Conservation (phyloP, 2,888 invertebrate species). For the Leucophenga montana region DNA sequence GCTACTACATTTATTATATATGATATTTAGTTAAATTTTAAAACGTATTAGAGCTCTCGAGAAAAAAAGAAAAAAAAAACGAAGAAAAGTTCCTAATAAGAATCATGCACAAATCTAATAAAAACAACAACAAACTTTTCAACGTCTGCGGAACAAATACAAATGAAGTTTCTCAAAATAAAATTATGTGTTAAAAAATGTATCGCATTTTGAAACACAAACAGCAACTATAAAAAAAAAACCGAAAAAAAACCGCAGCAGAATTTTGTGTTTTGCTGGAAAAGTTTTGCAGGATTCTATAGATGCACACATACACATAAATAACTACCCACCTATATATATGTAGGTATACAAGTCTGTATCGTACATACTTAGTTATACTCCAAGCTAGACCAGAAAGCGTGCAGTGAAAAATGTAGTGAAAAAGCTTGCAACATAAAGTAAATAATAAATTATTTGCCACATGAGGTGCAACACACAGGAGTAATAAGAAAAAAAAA, state of each 20-base stretch:
- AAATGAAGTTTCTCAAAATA: conserved; percentile 31
- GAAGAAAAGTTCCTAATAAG: no score
- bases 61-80: neutral
- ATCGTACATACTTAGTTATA: neutral
- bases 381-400: neutral
- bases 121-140: conserved; percentile 20
- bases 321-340: no score
- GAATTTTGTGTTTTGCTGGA: neutral
- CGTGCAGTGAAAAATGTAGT: neutral
- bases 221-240: neutral
- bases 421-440: conserved; percentile 11
- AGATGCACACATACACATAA: no score
- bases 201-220: conserved; percentile 13
- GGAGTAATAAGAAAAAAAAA: neutral
- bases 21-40: no score
- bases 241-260: neutral
- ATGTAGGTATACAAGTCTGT: no score
- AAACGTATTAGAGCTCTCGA: no score
- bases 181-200: conserved; percentile 20
- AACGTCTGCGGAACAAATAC: conserved; percentile 26
- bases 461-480: conserved; percentile 18
- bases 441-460: conserved; percentile 29
- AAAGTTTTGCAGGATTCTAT: neutral
- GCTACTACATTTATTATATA: neutral
- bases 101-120: conserved; percentile 18